Percentiles rank a stretch among this genome's conserved stretches.
phyloP scores from a whole-genome alignment of 2,113 vertebrate species.

The Donacobius atricapilla region DNA sequence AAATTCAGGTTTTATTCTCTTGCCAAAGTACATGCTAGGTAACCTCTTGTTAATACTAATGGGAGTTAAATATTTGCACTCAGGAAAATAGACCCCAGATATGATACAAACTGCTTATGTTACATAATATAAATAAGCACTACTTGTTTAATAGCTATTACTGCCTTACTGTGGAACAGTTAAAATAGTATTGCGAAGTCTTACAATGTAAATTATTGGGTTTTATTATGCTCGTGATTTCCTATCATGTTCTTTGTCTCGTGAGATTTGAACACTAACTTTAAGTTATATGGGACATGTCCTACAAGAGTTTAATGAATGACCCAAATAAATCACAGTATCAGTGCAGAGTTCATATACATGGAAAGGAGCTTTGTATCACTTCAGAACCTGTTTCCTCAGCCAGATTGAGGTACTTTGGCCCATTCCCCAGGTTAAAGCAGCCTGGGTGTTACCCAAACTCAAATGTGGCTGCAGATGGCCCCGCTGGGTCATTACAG shows the following conservation, averaged over 20 bases:
- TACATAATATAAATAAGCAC: conserved; percentile 36
- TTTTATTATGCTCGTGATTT: neutral
- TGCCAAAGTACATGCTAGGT: conserved; percentile 44
- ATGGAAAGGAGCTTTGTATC: neutral
- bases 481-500: neutral
- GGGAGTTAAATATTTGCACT: conserved; percentile 59
- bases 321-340: neutral
- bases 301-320: neutral
- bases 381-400: neutral
- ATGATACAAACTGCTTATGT: conserved; percentile 25
- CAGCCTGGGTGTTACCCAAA: neutral
- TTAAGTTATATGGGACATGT: neutral
- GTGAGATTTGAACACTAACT: neutral
- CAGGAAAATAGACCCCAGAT: conserved; percentile 40
- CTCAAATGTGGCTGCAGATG: neutral
- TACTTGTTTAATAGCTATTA: neutral
- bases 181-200: neutral
- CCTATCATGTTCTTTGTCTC: neutral
- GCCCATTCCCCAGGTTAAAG: neutral
- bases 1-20: conserved; percentile 43
- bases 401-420: neutral
- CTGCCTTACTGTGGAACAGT: neutral
- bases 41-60: conserved; percentile 67
- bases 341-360: neutral
- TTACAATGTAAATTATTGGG: neutral